Evolutionary conservation across 2,797 vertebrate genomes (phyloP), one percentile per base, ranked within the genome.

Genomic region (Coregonus suidteri): DNA sequence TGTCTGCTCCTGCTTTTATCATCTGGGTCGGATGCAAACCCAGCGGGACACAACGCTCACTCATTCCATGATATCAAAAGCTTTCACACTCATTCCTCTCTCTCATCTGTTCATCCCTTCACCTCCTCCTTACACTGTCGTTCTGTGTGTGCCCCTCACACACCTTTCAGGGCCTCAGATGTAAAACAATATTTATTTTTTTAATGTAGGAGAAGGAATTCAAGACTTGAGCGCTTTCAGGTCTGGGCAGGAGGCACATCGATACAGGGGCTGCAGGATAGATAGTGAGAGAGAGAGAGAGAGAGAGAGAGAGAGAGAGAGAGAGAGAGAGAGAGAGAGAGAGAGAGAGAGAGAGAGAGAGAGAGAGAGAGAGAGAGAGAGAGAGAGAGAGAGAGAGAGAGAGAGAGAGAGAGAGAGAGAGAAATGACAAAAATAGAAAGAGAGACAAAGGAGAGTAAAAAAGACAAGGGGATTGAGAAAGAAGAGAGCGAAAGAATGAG

Each of bases 251-350:
- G 68, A 70, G 37, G 18, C 16, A 70, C 35, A 47, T 74, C 7
- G 64, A 82, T 75, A 59, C 71, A 37, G 77, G 71, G 83, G 83
- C 76, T 76, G 83, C 76, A 72, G 77, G 64, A 77, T 66, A 73
- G 34, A 66, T 13, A 73, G 51, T 41, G n/a, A n/a, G n/a, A n/a
- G n/a, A n/a, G n/a, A n/a, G n/a, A n/a, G n/a, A n/a, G n/a, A n/a
- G n/a, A n/a, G n/a, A n/a, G 51, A 71, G 59, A 20, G 25, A n/a
- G 65, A 25, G 67, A 14, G 1, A 52, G 66, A 35, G 18, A 35
- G 47, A 7, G 56, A 20, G 52, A 47, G 16, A 62, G 31, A 70
- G n/a, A 67, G 30, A 25, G 1, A 20, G 41, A 66, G 4, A 15
- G 13, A 3, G 7, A 47, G 41, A 47, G 41, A 11, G 41, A 47